Evolutionary conservation across 2,113 vertebrate species (phyloP), one percentile per base, ranked within the genome.

Genomic region (Rhipidura dahli): DNA sequence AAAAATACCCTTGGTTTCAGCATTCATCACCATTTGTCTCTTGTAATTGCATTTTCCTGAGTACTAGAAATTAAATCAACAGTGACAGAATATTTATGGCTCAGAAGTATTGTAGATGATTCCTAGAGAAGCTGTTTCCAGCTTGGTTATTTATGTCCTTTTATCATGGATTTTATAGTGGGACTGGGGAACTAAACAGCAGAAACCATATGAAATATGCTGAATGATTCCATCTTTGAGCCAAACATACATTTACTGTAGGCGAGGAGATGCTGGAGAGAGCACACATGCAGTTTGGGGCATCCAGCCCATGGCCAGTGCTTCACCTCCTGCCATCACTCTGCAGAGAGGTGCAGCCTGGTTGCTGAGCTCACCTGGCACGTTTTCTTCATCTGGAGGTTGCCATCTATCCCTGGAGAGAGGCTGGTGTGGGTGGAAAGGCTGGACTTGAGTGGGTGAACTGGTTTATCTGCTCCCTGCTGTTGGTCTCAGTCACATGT

Each of bases 81-180:
- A 96, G 42, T 77, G 83, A 95, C 83, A 91, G 91, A 92, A 59
- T 94, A 93, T 96, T 97, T 96, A 94, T 70, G 81, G 73, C 75
- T 92, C 31, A 66, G 83, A 94, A 91, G 59, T 87, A 92, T 56
- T 93, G 88, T 60, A 81, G 79, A 73, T 90, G 82, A 85, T 91
- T 94, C 93, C 84, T 93, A 80, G 78, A 80, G 82, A 93, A 91
- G 84, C 75, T 77, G 88, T 94, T 96, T 93, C 88, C 92, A 96
- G 60, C 94, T 95, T 83, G 73, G 76, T 94, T 94, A 90, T 96
- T 96, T 96, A 94, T 93, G 72, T 93, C 78, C 93, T 92, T 96
- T 94, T 94, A 93, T 80, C 77, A 7, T 94, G 63, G 78, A 53
- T 95, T 97, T 96, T 92, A 93, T 83, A 95, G 93, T 54, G 61